Base-by-base conservation (phyloP, 2,113 vertebrate species). In the Barnardius zonarius region DNA sequence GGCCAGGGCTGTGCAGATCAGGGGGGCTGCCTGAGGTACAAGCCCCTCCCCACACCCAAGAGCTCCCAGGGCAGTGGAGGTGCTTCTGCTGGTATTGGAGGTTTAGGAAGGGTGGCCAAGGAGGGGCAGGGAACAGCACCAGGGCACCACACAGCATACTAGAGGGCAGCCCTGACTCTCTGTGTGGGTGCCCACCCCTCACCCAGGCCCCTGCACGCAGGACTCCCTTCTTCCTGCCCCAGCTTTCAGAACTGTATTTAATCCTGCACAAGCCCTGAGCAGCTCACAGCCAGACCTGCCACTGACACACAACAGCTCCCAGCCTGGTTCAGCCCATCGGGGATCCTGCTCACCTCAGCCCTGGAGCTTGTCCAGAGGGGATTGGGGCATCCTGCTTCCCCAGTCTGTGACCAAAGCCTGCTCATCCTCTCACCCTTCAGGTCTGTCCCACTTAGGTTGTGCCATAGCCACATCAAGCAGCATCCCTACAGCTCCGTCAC, bases 361-460 rank as follows among this genome's bases (percentile, higher is more conserved):
- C 35, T 7, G 2, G 0, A 10, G 7, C 61, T 28, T 5, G 0
- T 5, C 39, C 2, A 0, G 22, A 31, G n/a, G 33, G 18, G 4
- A 49, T 6, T 2, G 0, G 6, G 24, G 8, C 4, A 2, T 15
- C 10, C 67, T 51, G 22, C 64, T 22, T 22, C 9, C 39, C 51
- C 14, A 2, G 5, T 13, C 0, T 41, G 37, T 5, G 17, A 35
- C 27, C 9, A 3, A 6, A 76, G 30, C 57, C 43, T 9, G 1
- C 17, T 25, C 11, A 52, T 8, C 41, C 41, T 52, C 64, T 30
- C 2, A 0, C 31, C 17, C 48, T 46, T 22, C 80, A 44, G 49
- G 43, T 35, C 35, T 8, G 30, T 9, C n/a, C 33, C 25, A 3
- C 33, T 24, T 1, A 1, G 17, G 17, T 8, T 63, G 6, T 5